Evolutionary conservation across 2,113 vertebrate genomes (phyloP).

Genomic region (Sylvietta virens): DNA sequence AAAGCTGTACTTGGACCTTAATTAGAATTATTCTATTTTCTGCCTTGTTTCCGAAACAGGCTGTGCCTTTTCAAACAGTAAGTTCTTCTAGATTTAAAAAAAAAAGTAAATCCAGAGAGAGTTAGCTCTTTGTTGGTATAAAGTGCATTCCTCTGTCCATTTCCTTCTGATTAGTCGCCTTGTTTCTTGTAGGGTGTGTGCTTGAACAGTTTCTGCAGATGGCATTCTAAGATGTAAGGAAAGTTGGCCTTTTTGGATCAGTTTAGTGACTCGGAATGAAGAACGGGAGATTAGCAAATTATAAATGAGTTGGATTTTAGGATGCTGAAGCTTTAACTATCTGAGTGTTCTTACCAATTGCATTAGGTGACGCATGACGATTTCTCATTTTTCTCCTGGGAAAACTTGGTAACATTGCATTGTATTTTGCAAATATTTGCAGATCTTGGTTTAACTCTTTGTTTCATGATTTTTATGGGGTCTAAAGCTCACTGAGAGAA

Average conservation of each 20-base stretch:
- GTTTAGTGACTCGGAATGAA: not conserved
- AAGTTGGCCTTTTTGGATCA: not conserved
- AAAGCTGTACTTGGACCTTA: not conserved
- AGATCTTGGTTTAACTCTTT: not conserved
- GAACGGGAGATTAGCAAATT: not conserved
- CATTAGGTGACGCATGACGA: not conserved
- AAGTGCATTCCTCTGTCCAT: not conserved
- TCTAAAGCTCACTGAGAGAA: not conserved
- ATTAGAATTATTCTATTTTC: not conserved
- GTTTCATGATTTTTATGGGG: not conserved
- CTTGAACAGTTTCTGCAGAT: not conserved
- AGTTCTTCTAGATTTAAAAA: not conserved
- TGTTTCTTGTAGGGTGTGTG: not conserved
- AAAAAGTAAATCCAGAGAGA: not conserved
- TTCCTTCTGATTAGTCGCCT: not conserved
- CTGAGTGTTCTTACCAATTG: not conserved
- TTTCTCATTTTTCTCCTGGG: not conserved
- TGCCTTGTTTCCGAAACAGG: not conserved
- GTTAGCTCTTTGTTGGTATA: not conserved
- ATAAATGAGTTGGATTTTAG: not conserved
- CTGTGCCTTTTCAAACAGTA: not conserved
- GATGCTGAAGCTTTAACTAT: not conserved
- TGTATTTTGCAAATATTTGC: not conserved
- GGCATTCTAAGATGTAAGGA: not conserved
- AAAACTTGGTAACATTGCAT: not conserved